A percentile compares a stretch with the other conserved stretches of the same genome.
Conservation (phyloP, 2,797 vertebrate genomes). For the Tympanoctomys barrerae region DNA sequence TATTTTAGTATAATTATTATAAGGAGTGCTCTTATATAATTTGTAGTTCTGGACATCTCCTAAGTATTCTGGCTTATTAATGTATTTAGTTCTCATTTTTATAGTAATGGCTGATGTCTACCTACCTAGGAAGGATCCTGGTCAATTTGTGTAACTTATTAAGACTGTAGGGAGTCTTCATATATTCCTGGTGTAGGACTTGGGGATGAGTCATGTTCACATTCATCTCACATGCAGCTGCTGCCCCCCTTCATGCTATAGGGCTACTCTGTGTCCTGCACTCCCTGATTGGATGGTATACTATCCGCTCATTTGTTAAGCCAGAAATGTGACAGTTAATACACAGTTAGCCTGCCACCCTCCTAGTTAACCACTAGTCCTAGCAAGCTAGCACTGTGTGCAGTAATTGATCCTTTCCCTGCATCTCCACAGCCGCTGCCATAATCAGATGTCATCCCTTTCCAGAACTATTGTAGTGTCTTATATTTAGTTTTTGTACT, state of each 20-base stretch:
- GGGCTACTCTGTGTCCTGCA: accelerated
- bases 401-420: not conserved
- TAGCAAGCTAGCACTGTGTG: too few relatives aligned
- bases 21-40: not conserved
- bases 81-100: not conserved
- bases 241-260: accelerated
- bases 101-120: not conserved
- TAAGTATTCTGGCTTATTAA: not conserved
- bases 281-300: not conserved
- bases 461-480: not conserved
- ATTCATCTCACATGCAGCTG: accelerated
- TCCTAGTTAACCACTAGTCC: not conserved
- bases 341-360: accelerated
- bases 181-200: not conserved
- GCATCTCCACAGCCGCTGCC: not conserved
- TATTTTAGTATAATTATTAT: not conserved
- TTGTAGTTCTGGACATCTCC: not conserved
- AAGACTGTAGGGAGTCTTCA: accelerated
- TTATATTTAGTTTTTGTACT: not conserved
- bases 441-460: accelerated
- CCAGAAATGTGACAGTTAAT: not conserved
- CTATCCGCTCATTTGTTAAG: accelerated
- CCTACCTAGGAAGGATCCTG: not conserved
- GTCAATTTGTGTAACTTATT: not conserved
- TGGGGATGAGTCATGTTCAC: accelerated